Conservation (phyloP, 2,888 invertebrate species). For the Microplitis manilae region DNA sequence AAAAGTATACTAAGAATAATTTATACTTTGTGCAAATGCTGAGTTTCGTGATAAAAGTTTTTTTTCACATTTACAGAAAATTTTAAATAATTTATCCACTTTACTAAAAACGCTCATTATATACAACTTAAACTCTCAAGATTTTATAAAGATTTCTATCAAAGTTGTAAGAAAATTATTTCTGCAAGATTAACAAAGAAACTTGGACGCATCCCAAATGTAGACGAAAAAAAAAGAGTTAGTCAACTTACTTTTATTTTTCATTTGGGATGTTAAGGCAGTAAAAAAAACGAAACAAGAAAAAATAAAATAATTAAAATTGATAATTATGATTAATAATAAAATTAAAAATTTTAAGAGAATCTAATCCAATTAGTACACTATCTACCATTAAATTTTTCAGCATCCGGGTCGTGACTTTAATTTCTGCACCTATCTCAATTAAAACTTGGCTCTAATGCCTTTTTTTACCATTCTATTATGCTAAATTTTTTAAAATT, state of each 20-base stretch:
- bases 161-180: not conserved
- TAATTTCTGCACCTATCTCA: too few species aligned
- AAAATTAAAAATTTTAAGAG: too few species aligned
- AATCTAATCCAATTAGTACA: too few species aligned
- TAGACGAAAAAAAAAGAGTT: slow-evolving; percentile 7
- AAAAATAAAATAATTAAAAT: not conserved
- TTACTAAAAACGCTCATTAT: not conserved
- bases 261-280: not conserved
- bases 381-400: too few species aligned
- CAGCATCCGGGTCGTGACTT: too few species aligned
- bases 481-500: too few species aligned
- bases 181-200: slow-evolving; percentile 26
- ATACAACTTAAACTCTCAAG: not conserved
- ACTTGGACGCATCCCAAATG: slow-evolving; percentile 27
- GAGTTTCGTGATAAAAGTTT: not conserved
- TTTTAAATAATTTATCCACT: not conserved
- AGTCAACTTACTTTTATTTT: not conserved
- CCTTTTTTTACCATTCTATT: too few species aligned
- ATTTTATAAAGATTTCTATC: not conserved
- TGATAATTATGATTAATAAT: not conserved
- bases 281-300: not conserved
- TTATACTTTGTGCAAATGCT: not conserved
- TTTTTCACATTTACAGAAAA: not conserved
- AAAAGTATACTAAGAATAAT: slow-evolving; percentile 3
- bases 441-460: too few species aligned